Percentiles rank a stretch among this genome's conserved stretches.
phyloP scores from a whole-genome alignment of 2,888 invertebrate species.

The Carcina quercana region DNA sequence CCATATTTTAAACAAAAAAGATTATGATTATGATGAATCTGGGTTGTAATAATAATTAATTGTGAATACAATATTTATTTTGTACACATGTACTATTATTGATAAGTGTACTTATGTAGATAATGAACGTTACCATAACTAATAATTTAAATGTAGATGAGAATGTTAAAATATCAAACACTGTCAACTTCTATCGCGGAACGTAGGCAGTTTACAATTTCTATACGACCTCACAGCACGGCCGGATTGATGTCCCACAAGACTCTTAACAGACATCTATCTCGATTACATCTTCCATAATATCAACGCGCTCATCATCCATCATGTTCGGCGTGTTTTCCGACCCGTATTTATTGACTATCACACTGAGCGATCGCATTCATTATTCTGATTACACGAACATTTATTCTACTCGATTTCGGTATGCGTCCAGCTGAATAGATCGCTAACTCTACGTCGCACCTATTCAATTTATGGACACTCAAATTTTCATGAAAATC shows the following conservation, averaged over 20 bases:
- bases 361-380: conserved; percentile 56
- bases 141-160: too few species aligned
- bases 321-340: conserved; percentile 68
- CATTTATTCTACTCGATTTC: conserved; percentile 11
- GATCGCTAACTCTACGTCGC: not conserved
- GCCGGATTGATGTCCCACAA: conserved; percentile 13
- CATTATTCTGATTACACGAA: conserved; percentile 52
- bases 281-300: conserved; percentile 56
- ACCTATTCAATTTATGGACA: conserved; percentile 7
- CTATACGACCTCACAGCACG: too few species aligned
- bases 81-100: too few species aligned
- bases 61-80: too few species aligned
- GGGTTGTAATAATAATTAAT: too few species aligned
- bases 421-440: conserved; percentile 8
- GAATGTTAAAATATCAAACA: too few species aligned
- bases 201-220: too few species aligned
- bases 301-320: conserved; percentile 56
- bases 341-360: conserved; percentile 62
- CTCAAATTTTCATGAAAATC: conserved; percentile 44
- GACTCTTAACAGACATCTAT: conserved; percentile 40
- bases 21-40: too few species aligned
- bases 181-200: too few species aligned
- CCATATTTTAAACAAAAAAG: too few species aligned
- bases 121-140: too few species aligned
- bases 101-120: too few species aligned